Conservation (phyloP, 2,797 vertebrate species). For the Cuculus canorus region DNA sequence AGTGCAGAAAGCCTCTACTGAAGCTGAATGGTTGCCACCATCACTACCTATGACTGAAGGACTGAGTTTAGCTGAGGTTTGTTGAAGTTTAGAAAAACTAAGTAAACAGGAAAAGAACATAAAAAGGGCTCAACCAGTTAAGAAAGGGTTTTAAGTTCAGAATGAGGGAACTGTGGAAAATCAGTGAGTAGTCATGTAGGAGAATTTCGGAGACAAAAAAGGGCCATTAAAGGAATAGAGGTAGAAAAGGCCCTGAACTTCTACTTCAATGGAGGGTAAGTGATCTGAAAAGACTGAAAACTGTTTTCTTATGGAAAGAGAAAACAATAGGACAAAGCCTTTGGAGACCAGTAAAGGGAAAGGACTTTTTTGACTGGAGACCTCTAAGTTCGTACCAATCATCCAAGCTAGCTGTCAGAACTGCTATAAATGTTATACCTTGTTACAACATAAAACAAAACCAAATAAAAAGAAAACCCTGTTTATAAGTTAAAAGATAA, state of each 20-base stretch:
- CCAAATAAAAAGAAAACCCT: not conserved
- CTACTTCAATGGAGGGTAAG: not conserved
- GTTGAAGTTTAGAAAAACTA: not conserved
- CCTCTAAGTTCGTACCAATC: not conserved
- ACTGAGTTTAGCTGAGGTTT: not conserved
- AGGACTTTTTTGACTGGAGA: not conserved
- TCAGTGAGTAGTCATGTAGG: not conserved
- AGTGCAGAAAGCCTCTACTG: not conserved
- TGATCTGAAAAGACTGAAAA: not conserved
- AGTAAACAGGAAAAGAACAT: not conserved
- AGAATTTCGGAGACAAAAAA: not conserved
- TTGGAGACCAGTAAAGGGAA: not conserved
- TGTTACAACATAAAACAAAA: not conserved
- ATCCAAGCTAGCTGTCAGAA: not conserved
- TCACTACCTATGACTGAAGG: not conserved
- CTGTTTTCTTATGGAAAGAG: not conserved
- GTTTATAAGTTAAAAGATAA: not conserved
- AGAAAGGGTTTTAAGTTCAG: not conserved
- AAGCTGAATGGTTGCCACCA: not conserved
- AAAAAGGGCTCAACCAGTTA: not conserved
- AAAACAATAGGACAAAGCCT: not conserved
- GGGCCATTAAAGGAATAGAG: not conserved
- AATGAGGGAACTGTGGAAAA: not conserved
- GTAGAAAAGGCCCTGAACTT: not conserved
- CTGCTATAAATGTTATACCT: not conserved